These are phyloP conservation scores for Labeo rohita DNA, from an alignment of 2,113 vertebrate genomes.

Conservation along the genomic window DNA sequence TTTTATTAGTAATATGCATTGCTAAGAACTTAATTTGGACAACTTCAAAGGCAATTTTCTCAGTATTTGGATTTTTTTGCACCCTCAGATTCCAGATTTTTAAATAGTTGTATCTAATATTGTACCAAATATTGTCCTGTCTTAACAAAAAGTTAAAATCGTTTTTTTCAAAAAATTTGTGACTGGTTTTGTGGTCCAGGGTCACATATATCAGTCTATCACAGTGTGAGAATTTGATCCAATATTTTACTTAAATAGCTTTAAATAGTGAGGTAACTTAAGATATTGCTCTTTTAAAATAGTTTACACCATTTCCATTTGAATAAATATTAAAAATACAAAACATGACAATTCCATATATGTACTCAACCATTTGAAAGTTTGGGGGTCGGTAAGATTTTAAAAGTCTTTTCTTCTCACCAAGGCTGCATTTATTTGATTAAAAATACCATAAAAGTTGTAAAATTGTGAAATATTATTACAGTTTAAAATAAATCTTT, in stretches of 20 bases:
- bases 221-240: background rate
- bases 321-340: background rate
- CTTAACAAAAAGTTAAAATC: too few relatives aligned
- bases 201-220: background rate
- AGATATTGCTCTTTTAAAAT: background rate
- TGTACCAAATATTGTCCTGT: too few relatives aligned
- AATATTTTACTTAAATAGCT: too few relatives aligned
- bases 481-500: background rate
- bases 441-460: background rate
- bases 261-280: too few relatives aligned
- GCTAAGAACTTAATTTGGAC: too few relatives aligned
- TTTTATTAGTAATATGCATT: too few relatives aligned
- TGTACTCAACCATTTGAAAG: background rate
- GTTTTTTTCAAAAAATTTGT: too few relatives aligned
- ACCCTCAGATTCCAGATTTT: too few relatives aligned
- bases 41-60: too few relatives aligned
- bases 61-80: too few relatives aligned
- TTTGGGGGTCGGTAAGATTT: background rate
- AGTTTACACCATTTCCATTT: background rate
- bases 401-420: background rate
- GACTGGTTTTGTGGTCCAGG: too few relatives aligned
- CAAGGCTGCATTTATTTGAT: background rate
- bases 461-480: background rate
- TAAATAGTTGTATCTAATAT: too few relatives aligned
- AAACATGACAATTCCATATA: background rate